Base-by-base conservation (phyloP, 2,888 invertebrate genomes). In the Macaria notata region DNA sequence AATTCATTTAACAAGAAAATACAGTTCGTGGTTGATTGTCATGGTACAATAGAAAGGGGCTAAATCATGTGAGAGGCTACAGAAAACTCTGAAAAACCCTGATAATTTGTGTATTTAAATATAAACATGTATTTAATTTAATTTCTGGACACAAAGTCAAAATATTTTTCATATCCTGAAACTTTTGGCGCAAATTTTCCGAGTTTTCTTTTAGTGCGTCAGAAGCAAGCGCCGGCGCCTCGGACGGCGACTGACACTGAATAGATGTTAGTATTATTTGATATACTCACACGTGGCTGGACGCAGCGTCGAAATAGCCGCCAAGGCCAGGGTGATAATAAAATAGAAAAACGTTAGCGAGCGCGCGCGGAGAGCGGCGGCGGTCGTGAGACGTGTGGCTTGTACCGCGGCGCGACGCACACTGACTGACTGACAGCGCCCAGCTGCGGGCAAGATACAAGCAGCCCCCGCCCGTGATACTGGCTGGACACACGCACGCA, bases 221-320 rank as follows among this genome's bases (percentile, higher is more conserved):
- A 8, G 38, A 5, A 38, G 9, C 7, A 7, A 47, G 43, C 49
- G 49, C 46, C 9, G 46, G 53, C 44, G 45, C 36, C 29, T 39
- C 19, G 19, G 19, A 2, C 1, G 19, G 19, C 19, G 19, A 19
- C 19, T 19, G 19, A 2, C 19, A 19, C 19, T 19, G 19, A 19
- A 19, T 19, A 19, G 19, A 19, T 19, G 50, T 52, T 56, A 57
- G 19, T 61, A 53, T 38, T 56, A 41, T 31, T 57, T n/a, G 52
- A 58, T 61, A 70, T 82, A 86, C 86, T 85, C 71, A 85, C 86
- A 69, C 71, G 72, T 74, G 71, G 67, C 62, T 62, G 62, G 60
- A 61, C 59, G 68, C 71, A 68, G 68, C 70, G 77, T 81, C 71
- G 65, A 84, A 84, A 84, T 83, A 83, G 78, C 79, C 42, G 73